Conservation (phyloP, 2,888 invertebrate species). For the Macrosoma leucophasiata region DNA sequence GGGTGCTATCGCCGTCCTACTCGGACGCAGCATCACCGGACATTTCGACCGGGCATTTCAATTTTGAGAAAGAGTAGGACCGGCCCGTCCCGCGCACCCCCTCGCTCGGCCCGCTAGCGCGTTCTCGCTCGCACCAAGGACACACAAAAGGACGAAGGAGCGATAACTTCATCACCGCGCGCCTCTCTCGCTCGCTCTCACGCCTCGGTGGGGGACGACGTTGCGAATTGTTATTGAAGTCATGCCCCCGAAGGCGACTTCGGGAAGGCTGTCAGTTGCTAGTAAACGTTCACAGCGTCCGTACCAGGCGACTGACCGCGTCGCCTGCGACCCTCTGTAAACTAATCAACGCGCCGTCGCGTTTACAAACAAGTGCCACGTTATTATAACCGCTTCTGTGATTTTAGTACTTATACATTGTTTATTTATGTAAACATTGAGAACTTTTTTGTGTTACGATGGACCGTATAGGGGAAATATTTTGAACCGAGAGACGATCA, state of each 20-base stretch:
- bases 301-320: constrained; percentile 59
- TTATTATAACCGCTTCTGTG: constrained; percentile 44
- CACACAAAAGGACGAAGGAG: constrained; percentile 77
- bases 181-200: constrained; percentile 68
- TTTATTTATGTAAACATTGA: constrained; percentile 35
- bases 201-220: constrained; percentile 73
- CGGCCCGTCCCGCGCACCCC: constrained; percentile 54
- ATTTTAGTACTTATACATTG: constrained; percentile 40
- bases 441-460: constrained; percentile 18
- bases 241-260: constrained; percentile 76
- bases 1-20: constrained; percentile 72
- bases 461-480: constrained; percentile 47
- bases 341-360: constrained; percentile 43
- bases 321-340: constrained; percentile 46
- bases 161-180: constrained; percentile 74
- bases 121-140: constrained; percentile 69
- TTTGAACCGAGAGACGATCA: constrained; percentile 33
- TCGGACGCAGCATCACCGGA: constrained; percentile 76
- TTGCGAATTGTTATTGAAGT: constrained; percentile 77
- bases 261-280: constrained; percentile 75
- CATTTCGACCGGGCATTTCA: constrained; percentile 77
- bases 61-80: constrained; percentile 77
- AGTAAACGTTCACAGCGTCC: constrained; percentile 71
- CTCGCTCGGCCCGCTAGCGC: constrained; percentile 39
- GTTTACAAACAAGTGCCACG: constrained; percentile 61